Evolutionary conservation across 2,113 vertebrate species (phyloP).

Genomic region (Promerops cafer): DNA sequence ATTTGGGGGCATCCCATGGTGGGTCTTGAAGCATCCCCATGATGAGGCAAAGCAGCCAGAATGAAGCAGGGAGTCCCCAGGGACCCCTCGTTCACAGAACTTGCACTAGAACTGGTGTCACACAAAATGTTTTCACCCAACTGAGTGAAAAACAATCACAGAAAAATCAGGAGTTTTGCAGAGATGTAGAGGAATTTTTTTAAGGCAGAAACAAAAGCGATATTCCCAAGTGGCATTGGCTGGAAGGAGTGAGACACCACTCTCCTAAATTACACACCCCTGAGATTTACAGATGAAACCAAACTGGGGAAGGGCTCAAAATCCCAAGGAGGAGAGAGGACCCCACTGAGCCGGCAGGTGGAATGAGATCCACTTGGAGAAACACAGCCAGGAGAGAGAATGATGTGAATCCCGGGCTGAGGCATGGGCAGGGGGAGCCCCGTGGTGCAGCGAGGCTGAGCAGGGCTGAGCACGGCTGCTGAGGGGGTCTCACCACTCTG

Average conservation of each 20-base stretch:
- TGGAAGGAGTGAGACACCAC: background rate
- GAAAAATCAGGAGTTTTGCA: background rate
- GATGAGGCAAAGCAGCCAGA: background rate
- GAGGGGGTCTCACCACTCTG: background rate
- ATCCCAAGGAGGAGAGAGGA: background rate
- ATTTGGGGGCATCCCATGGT: background rate
- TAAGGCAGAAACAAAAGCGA: background rate
- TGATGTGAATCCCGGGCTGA: background rate
- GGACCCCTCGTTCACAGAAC: background rate
- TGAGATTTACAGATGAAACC: background rate
- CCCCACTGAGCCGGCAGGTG: background rate
- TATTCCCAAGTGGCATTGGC: background rate
- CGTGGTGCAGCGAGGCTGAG: background rate
- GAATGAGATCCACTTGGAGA: background rate
- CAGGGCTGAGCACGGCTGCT: background rate
- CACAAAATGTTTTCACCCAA: background rate
- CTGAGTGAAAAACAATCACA: background rate
- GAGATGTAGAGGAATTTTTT: background rate
- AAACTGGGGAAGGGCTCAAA: background rate
- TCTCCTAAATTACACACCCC: background rate
- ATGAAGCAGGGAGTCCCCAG: background rate
- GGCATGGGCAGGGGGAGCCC: background rate
- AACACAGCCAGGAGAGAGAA: background rate
- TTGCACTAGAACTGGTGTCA: background rate
- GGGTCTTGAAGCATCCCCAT: background rate